Base-by-base conservation (phyloP, 2,888 invertebrate species). In the Aproaerema taeniolella region DNA sequence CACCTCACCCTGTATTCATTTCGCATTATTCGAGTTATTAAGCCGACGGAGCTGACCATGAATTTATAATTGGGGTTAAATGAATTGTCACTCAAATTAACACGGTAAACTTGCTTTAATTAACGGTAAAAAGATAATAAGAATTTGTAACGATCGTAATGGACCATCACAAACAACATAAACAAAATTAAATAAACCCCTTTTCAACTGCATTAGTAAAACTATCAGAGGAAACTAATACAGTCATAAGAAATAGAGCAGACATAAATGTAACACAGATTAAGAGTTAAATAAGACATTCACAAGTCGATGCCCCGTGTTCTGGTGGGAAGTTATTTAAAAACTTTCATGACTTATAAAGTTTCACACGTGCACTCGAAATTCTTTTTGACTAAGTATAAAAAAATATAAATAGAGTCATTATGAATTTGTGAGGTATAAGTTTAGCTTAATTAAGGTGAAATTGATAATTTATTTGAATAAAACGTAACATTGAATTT, bases 21-120 rank as follows among this genome's bases (percentile, higher is more conserved):
- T 9, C 36, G 13, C 32, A 31, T 35, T 41, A 40, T 47, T 42
- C 39, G 31, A 47, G 49, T 53, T 45, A 58, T 59, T 57, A 55
- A 46, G 41, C 43, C 47, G 43, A n/a, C n/a, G n/a, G n/a, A 35
- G 31, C 37, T 54, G 67, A 50, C 67, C 68, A 52, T 71, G 70
- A 70, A 58, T 63, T 55, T 37, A 58, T 72, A 72, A 82, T 76
- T 75, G 74, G 67, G 82, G 83, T 83, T 80, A 82, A 83, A 73
- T 70, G 73, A 77, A 79, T 81, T 78, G 79, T 69, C 75, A 55
- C 65, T 61, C 55, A 50, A 64, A 66, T 72, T 70, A 69, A 58
- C 60, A 63, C 52, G 45, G 60, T 47, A 55, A 61, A 62, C 59
- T 50, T 51, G 50, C 45, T 57, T 20, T 20, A 20, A 20, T 6